Evolutionary conservation across 2,888 invertebrate species (phyloP).

Genomic region (Macrosiphum euphorbiae): DNA sequence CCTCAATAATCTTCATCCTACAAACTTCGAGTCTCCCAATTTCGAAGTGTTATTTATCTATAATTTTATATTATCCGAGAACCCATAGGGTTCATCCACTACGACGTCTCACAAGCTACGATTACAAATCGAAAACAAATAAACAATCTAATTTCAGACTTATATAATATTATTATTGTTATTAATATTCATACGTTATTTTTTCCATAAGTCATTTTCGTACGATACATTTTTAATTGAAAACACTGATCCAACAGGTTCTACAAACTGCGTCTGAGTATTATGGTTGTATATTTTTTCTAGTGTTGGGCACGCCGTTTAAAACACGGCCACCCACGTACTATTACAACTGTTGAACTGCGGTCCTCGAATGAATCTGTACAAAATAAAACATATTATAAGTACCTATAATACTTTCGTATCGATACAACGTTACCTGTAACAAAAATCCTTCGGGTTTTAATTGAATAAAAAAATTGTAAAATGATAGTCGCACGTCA

Average conservation of each 20-base stretch:
- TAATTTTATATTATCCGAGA: background rate
- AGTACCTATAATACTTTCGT: background rate
- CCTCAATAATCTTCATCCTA: background rate
- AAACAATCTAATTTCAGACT: background rate
- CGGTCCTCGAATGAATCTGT: background rate
- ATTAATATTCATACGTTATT: background rate
- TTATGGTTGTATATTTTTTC: background rate
- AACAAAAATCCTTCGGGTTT: background rate
- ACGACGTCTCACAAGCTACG: background rate
- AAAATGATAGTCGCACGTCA: background rate
- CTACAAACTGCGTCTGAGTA: background rate
- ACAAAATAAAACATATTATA: background rate
- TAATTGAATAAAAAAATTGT: constrained; percentile 17
- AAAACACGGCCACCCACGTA: background rate
- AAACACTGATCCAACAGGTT: background rate
- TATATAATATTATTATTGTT: background rate
- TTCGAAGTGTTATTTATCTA: background rate
- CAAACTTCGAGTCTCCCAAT: background rate
- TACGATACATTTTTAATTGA: background rate
- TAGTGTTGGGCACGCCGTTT: background rate
- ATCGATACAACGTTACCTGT: background rate
- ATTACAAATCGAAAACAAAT: background rate
- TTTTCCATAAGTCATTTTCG: background rate
- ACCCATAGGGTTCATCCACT: background rate
- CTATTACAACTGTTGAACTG: background rate